These are phyloP conservation scores for Dorcus hopei DNA, from an alignment of 2,888 invertebrate genomes.

Conservation along the genomic window DNA sequence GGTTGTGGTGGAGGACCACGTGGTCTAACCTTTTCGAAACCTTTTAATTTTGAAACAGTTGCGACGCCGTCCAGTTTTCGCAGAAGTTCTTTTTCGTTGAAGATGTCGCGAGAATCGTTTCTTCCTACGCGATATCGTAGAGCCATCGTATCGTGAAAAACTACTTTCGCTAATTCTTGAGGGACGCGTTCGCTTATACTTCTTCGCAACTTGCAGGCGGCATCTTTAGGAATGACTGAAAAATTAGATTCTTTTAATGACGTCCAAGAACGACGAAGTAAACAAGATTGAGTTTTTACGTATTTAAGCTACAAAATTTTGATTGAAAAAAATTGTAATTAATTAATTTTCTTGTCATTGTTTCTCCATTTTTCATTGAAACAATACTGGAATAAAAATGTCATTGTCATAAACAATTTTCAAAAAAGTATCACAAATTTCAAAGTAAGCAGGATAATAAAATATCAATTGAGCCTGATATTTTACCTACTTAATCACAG, in stretches of 20 bases:
- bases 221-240: neutral
- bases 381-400: no score
- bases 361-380: no score
- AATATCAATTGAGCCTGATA: no score
- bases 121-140: slow-evolving; percentile 62
- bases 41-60: slow-evolving; percentile 16
- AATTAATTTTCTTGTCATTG: no score
- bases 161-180: slow-evolving; percentile 49
- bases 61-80: slow-evolving; percentile 32
- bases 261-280: no score
- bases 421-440: no score
- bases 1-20: slow-evolving; percentile 25
- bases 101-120: slow-evolving; percentile 62
- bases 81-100: slow-evolving; percentile 46
- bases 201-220: slow-evolving; percentile 39
- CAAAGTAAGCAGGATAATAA: no score
- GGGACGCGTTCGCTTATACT: slow-evolving; percentile 48
- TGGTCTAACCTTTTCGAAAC: slow-evolving; percentile 18
- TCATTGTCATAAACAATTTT: no score
- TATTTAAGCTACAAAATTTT: no score
- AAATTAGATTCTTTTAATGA: neutral
- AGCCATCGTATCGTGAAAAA: slow-evolving; percentile 82
- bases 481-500: no score
- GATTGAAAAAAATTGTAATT: no score
- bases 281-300: no score